phyloP scores from a whole-genome alignment of 2,888 invertebrate species.

The Trichogramma evanescens region DNA sequence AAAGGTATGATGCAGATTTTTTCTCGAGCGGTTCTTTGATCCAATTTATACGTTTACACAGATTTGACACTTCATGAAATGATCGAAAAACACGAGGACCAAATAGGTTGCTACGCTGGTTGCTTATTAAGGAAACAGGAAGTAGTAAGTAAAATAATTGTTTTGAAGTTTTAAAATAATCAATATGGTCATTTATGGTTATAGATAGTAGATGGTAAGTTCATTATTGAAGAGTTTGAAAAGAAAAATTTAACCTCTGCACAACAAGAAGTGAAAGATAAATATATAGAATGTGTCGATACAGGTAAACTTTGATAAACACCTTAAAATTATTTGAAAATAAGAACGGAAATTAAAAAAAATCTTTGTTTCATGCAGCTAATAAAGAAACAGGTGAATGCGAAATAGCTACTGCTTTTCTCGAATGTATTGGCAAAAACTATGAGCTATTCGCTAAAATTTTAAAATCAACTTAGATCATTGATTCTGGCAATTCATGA shows the following conservation, averaged over 20 bases:
- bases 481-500: no score
- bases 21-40: no score
- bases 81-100: neutral
- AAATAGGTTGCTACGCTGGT: constrained; percentile 4
- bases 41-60: neutral
- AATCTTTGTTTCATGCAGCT: neutral
- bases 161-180: no score
- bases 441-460: neutral
- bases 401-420: neutral
- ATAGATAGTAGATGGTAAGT: constrained; percentile 6
- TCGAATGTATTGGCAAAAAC: constrained; percentile 3
- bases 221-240: neutral
- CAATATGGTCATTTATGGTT: no score
- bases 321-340: neutral
- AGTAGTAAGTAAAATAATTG: neutral
- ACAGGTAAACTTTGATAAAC: neutral
- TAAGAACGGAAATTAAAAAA: neutral
- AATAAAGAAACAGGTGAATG: constrained; percentile 11
- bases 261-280: neutral
- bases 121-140: constrained; percentile 2
- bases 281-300: neutral
- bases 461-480: no score
- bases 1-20: neutral
- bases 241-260: neutral
- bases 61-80: neutral